Base-by-base conservation (phyloP, 2,113 vertebrate species). In the Cephalopholis sonnerati region DNA sequence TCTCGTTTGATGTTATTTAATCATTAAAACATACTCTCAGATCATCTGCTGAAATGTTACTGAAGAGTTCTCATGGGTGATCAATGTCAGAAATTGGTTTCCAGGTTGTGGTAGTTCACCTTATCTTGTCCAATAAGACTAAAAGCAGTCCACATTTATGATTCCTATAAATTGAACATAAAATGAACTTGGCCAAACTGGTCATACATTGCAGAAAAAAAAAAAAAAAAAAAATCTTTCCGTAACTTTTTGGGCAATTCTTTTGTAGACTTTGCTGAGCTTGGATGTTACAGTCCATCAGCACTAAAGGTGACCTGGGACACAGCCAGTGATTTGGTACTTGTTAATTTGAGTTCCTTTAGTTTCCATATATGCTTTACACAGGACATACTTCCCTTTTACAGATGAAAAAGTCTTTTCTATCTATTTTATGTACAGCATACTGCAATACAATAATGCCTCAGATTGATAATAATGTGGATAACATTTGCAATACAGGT, bases 391-490 rank as follows among this genome's bases (percentile, higher is more conserved):
- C 87, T 93, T 94, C 93, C 94, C 94, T 94, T 95, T 95, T 85
- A 88, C 84, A 85, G 85, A 85, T 90, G 85, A 90, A 92, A 92
- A 93, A 91, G 67, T 93, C 13, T 69, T 86, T 83, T 89, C 88
- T 94, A 90, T 87, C 88, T 92, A 93, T 91, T 92, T 87, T 94
- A 95, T 94, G 92, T 93, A 92, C 91, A 95, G 88, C 89, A 93
- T 92, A 94, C 90, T 89, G 90, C 90, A 92, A 92, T 89, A 93
- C 83, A 91, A 92, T 91, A 92, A 95, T 92, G 93, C 91, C 91
- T 93, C 89, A 77, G 90, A 86, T 82, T 77, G 76, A 90, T 90
- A 93, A 93, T 91, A 93, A 92, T 83, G 87, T 92, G 84, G 86
- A 90, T 94, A 93, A 95, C 87, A 91, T 90, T 92, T 93, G 93